Base-by-base conservation (phyloP, 2,888 invertebrate genomes). In the Thymelicus sylvestris region DNA sequence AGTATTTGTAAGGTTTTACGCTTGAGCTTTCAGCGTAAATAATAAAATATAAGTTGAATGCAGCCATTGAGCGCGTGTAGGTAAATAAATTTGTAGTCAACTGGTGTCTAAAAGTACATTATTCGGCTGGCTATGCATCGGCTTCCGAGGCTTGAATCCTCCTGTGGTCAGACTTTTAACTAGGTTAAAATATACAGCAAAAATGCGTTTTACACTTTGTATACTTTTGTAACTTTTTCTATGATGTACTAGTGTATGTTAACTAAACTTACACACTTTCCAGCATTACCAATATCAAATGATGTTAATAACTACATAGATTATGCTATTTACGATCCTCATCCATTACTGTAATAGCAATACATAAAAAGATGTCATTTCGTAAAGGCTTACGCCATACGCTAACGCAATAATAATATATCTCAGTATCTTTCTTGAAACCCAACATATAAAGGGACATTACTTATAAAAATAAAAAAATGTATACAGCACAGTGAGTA, bases 401-500 rank as follows among this genome's bases (percentile, higher is more conserved):
- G 77, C 77, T 77, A 75, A 74, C 75, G 78, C 77, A 76, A 82
- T 86, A 72, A 82, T 85, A 73, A 67, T 66, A 81, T 78, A 78
- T 82, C 81, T 83, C 82, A 81, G 84, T 85, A 84, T 84, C 80
- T 83, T 81, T 79, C 81, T 80, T 78, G 79, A 50, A 82, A 80
- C 82, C 78, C 79, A 78, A 78, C 81, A 76, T 79, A 78, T 78
- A 81, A 78, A 75, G 78, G 75, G 80, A 82, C 80, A 85, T 88
- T 83, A 85, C 85, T 86, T 84, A 80, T 79, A 74, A 73, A 79
- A 79, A 85, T 86, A 90, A 86, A 84, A 77, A 86, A 76, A 80
- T 81, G 76, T 79, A 55, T 24, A 84, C 77, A 88, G 86, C 84
- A 88, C 86, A 88, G 84, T 85, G 86, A 83, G 87, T 86, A 88